Evolutionary conservation across 1,140 invertebrate species (phyloP), one percentile per base, ranked within the genome.

Genomic region (Drosophila oshimai): DNA sequence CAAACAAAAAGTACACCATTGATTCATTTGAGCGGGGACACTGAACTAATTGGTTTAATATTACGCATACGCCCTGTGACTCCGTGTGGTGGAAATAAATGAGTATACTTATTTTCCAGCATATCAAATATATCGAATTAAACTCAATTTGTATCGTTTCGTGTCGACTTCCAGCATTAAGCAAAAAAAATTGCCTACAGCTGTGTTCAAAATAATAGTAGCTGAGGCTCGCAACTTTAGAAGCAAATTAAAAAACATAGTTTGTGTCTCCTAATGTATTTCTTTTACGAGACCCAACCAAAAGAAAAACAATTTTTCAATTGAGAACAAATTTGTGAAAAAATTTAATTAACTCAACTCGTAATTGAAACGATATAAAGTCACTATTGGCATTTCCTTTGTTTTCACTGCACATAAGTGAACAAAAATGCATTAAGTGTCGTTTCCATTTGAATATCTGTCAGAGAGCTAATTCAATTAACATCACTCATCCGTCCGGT

Each of bases 1-100:
- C 28, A 13, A 6, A 12, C 13, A 29, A 17, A 12, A 18, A 24
- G 9, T 6, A 22, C 20, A 7, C 9, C 33, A 60, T 60, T 60
- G 39, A 36, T 60, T 51, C 24, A 22, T 22, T 31, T 39, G 12
- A 31, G 33, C 33, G 4, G 18, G 24, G 9, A 3, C 33, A 15
- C 6, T 26, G 2, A 0, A 37, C 60, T 64, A 64, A 64, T 64
- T 61, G 50, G 51, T 57, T 64, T 64, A 45, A 60, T 64, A 60
- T 64, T 45, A 64, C 39, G 29, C 31, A 64, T 64, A 62, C 60
- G 39, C 53, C 4, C 10, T 1, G 20, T 9, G 9, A 20, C 3
- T 24, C 15, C 12, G 12, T 15, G 24, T 18, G 54, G 12, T 26
- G 13, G 2, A 17, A 7, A 50, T 26, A 34, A 50, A 50, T 36